These are phyloP conservation scores for Deroplatys truncata DNA, from an alignment of 2,888 invertebrate species.

Conservation along the genomic window DNA sequence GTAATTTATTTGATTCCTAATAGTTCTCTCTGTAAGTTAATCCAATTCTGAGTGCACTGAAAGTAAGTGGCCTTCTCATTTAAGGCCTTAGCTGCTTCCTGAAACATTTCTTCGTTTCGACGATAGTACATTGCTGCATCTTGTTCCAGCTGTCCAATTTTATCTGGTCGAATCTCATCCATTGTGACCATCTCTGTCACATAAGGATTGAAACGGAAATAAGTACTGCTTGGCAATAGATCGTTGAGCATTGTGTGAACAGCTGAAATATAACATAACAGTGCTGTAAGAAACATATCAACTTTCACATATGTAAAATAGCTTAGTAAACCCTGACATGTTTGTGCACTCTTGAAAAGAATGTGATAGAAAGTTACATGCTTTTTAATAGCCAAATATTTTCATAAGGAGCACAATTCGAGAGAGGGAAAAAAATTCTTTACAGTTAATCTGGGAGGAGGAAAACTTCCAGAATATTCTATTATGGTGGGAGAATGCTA, in stretches of 20 bases:
- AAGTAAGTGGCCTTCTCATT: slow-evolving; percentile 41
- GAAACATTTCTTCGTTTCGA: slow-evolving; percentile 74
- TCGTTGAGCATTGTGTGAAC: slow-evolving; percentile 75
- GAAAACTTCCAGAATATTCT: no score
- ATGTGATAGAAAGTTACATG: no score
- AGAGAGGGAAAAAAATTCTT: no score
- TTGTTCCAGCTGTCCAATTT: slow-evolving; percentile 63
- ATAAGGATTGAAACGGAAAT: slow-evolving; percentile 87
- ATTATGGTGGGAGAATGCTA: no score
- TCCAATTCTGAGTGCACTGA: slow-evolving; percentile 49
- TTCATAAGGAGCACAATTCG: no score
- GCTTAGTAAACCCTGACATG: no score
- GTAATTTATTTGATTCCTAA: slow-evolving; percentile 26
- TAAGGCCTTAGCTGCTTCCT: slow-evolving; percentile 54
- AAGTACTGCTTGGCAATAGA: slow-evolving; percentile 64
- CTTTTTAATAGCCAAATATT: no score
- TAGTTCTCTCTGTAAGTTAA: slow-evolving; percentile 38
- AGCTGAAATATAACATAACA: slow-evolving; percentile 47
- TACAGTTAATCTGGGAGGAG: no score
- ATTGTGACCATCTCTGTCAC: slow-evolving; percentile 73
- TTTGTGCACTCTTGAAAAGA: no score
- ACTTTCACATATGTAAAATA: no score
- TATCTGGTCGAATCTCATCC: slow-evolving; percentile 72
- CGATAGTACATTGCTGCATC: slow-evolving; percentile 78
- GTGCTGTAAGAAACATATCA: no score